Evolutionary conservation across 2,797 vertebrate genomes (phyloP), one percentile per base, ranked within the genome.

Genomic region (Morelia viridis): DNA sequence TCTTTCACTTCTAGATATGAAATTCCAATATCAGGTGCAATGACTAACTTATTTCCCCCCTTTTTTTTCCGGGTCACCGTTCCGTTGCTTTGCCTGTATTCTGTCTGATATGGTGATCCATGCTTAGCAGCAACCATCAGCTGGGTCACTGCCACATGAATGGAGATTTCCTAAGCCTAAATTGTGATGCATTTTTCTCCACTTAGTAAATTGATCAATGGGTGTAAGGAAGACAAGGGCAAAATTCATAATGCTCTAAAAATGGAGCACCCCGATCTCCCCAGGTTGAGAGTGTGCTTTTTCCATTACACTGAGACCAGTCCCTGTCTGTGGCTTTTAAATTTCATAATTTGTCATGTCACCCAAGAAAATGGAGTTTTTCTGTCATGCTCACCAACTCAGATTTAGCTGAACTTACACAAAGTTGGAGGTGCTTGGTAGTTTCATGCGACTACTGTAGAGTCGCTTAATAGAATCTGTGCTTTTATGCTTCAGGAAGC

Each of bases 301-400:
- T 95, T 89, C 91, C 41, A 58, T 96, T 95, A 95, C 68, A 0
- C 0, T 1, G 91, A 96, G 90, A 92, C 94, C 91, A 88, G n/a
- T 91, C 91, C 35, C 91, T 35, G 80, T 11, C 89, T 90, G 88
- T 94, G 94, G 93, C 87, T 95, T 96, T 94, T 94, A 94, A 95
- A 96, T 97, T 68, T 93, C 94, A 88, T 96, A 41, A 95, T 97
- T 96, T 96, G 94, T 91, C 95, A 60, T 96, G 96, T 96, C 96
- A 96, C 1, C 41, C 94, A 41, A 56, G 0, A 93, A 94, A 95
- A 95, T 96, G 93, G 94, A 96, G 41, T 94, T 95, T 97, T 90
- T 90, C 88, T 0, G 35, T 94, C 92, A 7, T 3, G 24, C 93
- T 86, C 93, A 83, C 76, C 4, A 0, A 86, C 92, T 93, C 50